Evolutionary conservation across 2,797 vertebrate genomes (phyloP).

Genomic region (Carapus acus): DNA sequence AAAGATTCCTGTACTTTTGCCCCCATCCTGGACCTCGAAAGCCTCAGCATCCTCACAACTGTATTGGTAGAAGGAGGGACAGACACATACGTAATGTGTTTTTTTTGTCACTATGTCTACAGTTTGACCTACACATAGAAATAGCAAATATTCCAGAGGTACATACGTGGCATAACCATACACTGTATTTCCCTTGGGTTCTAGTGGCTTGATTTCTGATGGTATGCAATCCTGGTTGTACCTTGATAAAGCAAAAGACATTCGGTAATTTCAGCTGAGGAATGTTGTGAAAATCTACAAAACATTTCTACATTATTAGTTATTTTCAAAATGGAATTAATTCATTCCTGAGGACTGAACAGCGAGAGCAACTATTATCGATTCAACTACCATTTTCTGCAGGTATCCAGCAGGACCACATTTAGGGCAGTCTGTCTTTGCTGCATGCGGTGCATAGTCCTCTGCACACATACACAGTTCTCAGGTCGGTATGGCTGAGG

Average conservation of each 20-base stretch:
- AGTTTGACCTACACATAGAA: slow-evolving; percentile 1
- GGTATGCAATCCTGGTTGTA: slow-evolving; percentile 74
- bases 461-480: slow-evolving; percentile 85
- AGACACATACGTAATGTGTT: neutral
- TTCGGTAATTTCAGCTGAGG: neutral
- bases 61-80: slow-evolving; percentile 1
- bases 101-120: no score
- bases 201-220: slow-evolving; percentile 75
- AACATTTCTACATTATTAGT: no score
- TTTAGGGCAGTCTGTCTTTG: slow-evolving; percentile 75
- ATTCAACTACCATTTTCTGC: slow-evolving; percentile 80
- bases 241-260: slow-evolving; percentile 60
- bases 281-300: neutral
- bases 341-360: no score
- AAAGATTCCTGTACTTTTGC: slow-evolving; percentile 87
- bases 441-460: slow-evolving; percentile 81
- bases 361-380: no score
- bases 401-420: slow-evolving; percentile 82
- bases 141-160: neutral
- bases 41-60: slow-evolving; percentile 87
- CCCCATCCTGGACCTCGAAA: slow-evolving; percentile 83
- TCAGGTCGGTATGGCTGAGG: slow-evolving; percentile 78
- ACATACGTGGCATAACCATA: slow-evolving; percentile 90
- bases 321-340: no score
- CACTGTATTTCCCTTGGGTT: slow-evolving; percentile 81